phyloP scores from a whole-genome alignment of 1,140 invertebrate genomes.

The Papilio aristodemus region DNA sequence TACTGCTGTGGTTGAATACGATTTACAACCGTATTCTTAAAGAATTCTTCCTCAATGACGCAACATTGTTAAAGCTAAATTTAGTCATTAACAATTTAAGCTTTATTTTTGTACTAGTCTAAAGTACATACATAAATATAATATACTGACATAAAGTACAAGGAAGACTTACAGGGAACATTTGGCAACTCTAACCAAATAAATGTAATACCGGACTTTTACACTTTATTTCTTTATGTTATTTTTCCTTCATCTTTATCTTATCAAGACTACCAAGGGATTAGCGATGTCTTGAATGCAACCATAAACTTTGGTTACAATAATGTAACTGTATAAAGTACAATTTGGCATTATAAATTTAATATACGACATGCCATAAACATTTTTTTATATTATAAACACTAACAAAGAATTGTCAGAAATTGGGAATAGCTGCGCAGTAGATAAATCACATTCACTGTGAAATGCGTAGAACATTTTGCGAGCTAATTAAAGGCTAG shows the following conservation, averaged over 20 bases:
- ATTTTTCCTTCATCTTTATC: conserved; percentile 6
- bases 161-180: no score
- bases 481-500: no score
- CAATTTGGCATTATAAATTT: not conserved
- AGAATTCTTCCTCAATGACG: not conserved
- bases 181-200: no score
- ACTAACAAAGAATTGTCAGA: no score
- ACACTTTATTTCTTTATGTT: not conserved
- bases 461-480: not conserved
- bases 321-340: not conserved
- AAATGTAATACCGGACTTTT: not conserved
- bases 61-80: not conserved
- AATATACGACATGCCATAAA: conserved; percentile 3
- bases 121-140: no score
- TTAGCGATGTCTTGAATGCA: not conserved
- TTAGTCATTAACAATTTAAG: not conserved
- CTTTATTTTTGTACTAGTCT: not conserved
- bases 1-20: not conserved
- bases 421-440: no score
- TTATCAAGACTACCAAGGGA: not conserved
- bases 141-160: no score
- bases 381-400: not conserved
- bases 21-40: not conserved
- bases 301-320: not conserved
- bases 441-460: no score